Evolutionary conservation across 2,888 invertebrate genomes (phyloP).

Genomic region (Prosapia bicincta): DNA sequence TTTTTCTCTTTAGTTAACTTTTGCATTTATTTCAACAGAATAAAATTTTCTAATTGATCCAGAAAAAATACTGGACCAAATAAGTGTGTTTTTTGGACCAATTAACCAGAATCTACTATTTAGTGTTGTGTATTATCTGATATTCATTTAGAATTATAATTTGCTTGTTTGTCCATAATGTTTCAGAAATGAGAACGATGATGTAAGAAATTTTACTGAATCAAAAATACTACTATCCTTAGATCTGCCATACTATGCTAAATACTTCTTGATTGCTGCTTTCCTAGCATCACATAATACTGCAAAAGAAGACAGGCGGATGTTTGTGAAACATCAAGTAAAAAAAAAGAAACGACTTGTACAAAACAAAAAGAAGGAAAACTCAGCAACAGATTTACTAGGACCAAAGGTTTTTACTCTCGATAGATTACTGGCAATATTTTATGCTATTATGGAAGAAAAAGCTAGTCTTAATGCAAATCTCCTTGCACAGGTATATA

Average conservation of each 20-base stretch:
- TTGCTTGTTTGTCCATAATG: too few relatives aligned
- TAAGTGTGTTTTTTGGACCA: too few relatives aligned
- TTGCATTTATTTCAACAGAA: too few relatives aligned
- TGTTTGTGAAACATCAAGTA: slow-evolving; percentile 78
- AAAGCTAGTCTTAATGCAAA: slow-evolving; percentile 82
- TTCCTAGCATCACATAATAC: slow-evolving; percentile 93
- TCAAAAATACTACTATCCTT: slow-evolving; percentile 52
- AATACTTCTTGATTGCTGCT: slow-evolving; percentile 84
- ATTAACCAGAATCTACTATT: too few relatives aligned
- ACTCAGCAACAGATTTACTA: slow-evolving; percentile 61
- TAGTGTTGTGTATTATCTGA: too few relatives aligned
- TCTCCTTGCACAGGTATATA: slow-evolving; percentile 68
- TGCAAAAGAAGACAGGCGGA: slow-evolving; percentile 77
- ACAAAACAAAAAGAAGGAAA: slow-evolving; percentile 48
- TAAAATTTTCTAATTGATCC: too few relatives aligned
- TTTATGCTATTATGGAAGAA: slow-evolving; percentile 82
- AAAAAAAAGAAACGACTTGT: slow-evolving; percentile 65
- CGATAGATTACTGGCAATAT: slow-evolving; percentile 80
- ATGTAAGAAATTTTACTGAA: slow-evolving; percentile 40
- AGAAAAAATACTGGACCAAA: too few relatives aligned
- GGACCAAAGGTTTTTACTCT: slow-evolving; percentile 83
- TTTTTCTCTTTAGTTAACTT: too few relatives aligned
- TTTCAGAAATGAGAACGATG: slow-evolving; percentile 37
- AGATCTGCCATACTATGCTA: slow-evolving; percentile 85
- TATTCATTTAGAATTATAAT: too few relatives aligned